A percentile compares a stretch with the other conserved stretches of the same genome.
These are phyloP conservation scores for Dynastes maya DNA, from an alignment of 2,888 invertebrate species.

Conservation along the genomic window DNA sequence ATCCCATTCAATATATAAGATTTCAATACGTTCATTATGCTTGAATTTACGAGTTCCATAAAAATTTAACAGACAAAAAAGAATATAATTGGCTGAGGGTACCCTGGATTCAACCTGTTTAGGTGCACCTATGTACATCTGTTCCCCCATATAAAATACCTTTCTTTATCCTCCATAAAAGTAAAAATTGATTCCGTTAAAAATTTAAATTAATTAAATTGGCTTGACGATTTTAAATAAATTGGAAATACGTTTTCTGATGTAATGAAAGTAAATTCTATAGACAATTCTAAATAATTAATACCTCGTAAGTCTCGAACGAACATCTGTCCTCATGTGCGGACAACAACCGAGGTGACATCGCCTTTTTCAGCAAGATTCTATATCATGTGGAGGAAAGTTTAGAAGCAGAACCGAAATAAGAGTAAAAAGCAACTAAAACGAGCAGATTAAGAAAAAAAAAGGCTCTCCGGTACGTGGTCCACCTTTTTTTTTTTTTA, in stretches of 20 bases:
- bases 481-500: conserved; percentile 5
- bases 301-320: background rate
- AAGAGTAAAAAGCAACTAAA: conserved; percentile 12
- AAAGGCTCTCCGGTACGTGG: conserved; percentile 2
- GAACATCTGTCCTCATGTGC: conserved; percentile 16
- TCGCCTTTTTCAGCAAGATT: conserved; percentile 25
- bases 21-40: too few species aligned
- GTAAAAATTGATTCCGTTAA: background rate
- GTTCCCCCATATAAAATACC: too few species aligned
- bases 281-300: conserved; percentile 23
- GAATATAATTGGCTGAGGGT: too few species aligned
- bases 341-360: conserved; percentile 24
- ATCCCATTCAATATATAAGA: too few species aligned
- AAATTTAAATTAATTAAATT: background rate
- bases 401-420: conserved; percentile 29
- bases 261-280: background rate
- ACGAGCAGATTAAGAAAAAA: conserved; percentile 9
- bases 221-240: background rate
- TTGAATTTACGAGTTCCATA: too few species aligned
- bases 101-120: too few species aligned
- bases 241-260: background rate
- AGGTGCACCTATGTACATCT: too few species aligned
- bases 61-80: too few species aligned
- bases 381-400: conserved; percentile 17
- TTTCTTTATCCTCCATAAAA: background rate